Percentiles rank a stretch among this genome's conserved stretches.
Conservation (phyloP, 2,797 vertebrate species). For the Antrozous pallidus region DNA sequence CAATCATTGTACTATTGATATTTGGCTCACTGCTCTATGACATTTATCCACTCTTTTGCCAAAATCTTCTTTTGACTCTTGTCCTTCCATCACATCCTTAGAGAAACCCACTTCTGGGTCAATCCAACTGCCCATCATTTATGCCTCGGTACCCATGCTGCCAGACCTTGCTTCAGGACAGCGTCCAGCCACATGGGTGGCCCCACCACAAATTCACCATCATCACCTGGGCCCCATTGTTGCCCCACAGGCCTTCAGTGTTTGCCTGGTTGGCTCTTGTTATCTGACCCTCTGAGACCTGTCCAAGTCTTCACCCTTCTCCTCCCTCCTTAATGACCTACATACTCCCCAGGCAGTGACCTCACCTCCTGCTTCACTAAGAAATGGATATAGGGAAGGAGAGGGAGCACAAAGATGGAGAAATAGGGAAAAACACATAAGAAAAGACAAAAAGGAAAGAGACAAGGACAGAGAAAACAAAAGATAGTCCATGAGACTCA, state of each 20-base stretch:
- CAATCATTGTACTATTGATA: too few species aligned
- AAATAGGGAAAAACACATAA: not conserved
- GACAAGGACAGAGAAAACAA: not conserved
- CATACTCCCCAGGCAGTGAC: not conserved
- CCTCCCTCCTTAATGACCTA: not conserved
- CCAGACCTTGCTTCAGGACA: not conserved
- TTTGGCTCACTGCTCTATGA: too few species aligned
- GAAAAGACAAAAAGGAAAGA: not conserved
- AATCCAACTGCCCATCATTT: not conserved
- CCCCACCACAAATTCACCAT: not conserved
- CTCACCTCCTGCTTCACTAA: not conserved
- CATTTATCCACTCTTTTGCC: not conserved
- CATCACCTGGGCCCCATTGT: rapidly evolving
- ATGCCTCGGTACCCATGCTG: not conserved
- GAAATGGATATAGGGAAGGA: not conserved
- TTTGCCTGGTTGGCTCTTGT: not conserved
- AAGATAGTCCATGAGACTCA: not conserved
- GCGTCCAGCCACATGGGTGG: too few species aligned
- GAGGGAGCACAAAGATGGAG: not conserved
- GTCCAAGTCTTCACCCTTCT: not conserved
- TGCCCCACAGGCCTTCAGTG: not conserved
- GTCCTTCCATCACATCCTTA: not conserved
- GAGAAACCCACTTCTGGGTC: not conserved
- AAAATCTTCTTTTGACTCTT: not conserved
- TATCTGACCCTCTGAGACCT: not conserved